These are phyloP conservation scores for Misgurnus anguillicaudatus DNA, from an alignment of 2,113 vertebrate species.

Conservation along the genomic window DNA sequence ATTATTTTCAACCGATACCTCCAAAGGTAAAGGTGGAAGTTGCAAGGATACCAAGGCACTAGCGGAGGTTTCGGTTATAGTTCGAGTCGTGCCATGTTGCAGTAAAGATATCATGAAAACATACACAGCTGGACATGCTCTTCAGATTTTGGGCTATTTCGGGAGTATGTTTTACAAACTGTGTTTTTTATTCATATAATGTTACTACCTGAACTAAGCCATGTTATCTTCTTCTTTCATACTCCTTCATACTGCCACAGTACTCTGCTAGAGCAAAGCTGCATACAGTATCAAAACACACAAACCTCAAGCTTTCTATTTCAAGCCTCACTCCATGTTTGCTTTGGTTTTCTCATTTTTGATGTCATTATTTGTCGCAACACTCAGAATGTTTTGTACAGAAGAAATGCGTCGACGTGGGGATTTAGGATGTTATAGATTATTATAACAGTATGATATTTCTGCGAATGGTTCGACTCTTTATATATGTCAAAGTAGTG, in stretches of 20 bases:
- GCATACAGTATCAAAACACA: conserved; percentile 31
- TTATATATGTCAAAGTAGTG: conserved; percentile 41
- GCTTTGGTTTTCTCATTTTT: conserved; percentile 15
- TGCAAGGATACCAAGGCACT: neutral
- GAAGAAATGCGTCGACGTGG: conserved; percentile 41
- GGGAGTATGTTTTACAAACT: conserved; percentile 40
- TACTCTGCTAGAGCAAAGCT: conserved; percentile 41
- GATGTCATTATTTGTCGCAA: conserved; percentile 34
- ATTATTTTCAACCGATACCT: conserved; percentile 49
- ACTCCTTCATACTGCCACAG: conserved; percentile 40
- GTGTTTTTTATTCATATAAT: conserved; percentile 40
- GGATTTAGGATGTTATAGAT: conserved; percentile 46
- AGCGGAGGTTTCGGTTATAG: conserved; percentile 2
- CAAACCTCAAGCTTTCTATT: conserved; percentile 50
- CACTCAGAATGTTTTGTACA: conserved; percentile 46
- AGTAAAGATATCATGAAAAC: conserved; percentile 10
- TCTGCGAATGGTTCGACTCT: conserved; percentile 20
- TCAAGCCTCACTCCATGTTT: conserved; percentile 21
- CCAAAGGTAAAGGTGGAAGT: conserved; percentile 14
- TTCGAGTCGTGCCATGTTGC: neutral
- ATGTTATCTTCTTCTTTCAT: conserved; percentile 44
- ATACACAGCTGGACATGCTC: conserved; percentile 12
- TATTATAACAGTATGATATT: conserved; percentile 37
- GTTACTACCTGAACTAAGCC: conserved; percentile 51
- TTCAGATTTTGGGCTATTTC: conserved; percentile 23